Conservation (phyloP, 2,888 invertebrate genomes). For the Trachelus troglodyta region DNA sequence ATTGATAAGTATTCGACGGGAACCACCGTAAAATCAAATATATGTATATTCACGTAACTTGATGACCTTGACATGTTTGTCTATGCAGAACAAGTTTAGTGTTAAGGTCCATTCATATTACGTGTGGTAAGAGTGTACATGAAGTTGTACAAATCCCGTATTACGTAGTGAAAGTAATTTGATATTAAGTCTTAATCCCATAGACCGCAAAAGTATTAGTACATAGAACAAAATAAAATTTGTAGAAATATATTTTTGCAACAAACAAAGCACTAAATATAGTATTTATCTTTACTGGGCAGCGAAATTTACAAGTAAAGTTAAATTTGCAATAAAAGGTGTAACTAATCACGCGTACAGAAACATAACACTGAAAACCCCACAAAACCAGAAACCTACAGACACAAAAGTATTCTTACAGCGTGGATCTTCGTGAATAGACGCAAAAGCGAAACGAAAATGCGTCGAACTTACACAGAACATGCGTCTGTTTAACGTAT, state of each 20-base stretch:
- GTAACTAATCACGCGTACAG: neutral
- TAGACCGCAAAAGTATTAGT: neutral
- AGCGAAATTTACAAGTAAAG: neutral
- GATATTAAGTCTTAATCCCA: neutral
- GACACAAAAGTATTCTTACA: neutral
- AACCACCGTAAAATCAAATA: neutral
- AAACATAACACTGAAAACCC: neutral
- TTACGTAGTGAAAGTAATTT: neutral
- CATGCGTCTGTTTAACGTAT: neutral
- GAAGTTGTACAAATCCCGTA: neutral
- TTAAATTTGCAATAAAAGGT: neutral
- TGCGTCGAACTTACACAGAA: neutral
- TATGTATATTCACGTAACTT: neutral
- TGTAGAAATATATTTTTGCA: neutral
- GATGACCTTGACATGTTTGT: neutral
- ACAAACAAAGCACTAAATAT: neutral
- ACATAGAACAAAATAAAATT: neutral
- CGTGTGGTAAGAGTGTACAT: neutral
- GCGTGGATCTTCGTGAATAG: neutral
- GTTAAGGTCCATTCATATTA: neutral
- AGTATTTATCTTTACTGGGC: neutral
- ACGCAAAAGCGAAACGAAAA: neutral
- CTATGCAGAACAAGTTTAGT: neutral
- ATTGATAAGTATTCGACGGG: neutral
- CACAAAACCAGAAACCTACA: neutral